These are phyloP conservation scores for Zalophus californianus DNA, from an alignment of 2,797 vertebrate genomes.

Conservation along the genomic window DNA sequence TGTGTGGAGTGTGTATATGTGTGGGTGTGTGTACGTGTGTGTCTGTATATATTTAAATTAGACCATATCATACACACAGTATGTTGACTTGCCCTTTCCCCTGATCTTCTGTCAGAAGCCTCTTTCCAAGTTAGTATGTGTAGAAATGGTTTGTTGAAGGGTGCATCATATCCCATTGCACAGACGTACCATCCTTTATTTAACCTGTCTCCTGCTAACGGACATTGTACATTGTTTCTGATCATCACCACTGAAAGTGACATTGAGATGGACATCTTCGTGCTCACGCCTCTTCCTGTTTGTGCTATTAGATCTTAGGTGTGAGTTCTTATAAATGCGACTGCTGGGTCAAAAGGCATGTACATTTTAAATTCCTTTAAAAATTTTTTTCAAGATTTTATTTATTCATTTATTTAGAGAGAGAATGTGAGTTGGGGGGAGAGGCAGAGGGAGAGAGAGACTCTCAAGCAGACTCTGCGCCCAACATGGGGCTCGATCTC, in stretches of 20 bases:
- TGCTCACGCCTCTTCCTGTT: rapidly evolving
- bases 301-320: rapidly evolving
- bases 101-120: neutral
- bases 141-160: neutral
- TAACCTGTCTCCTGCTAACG: rapidly evolving
- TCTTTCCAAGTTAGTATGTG: neutral
- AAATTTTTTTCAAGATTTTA: neutral
- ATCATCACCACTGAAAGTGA: neutral
- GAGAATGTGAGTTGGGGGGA: neutral
- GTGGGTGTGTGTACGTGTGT: neutral
- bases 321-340: neutral
- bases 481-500: neutral
- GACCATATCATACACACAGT: rapidly evolving
- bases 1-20: rapidly evolving
- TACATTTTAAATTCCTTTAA: neutral
- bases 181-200: rapidly evolving
- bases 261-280: neutral
- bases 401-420: neutral
- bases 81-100: neutral
- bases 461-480: neutral
- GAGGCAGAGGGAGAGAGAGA: neutral
- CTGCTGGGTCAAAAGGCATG: neutral
- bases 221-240: rapidly evolving
- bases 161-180: rapidly evolving
- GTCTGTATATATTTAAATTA: neutral